Evolutionary conservation across 37 sponge, comb jelly and placozoan genomes (phyloP), one percentile per base, ranked within the genome.

Genomic region (Crambe crambe): DNA sequence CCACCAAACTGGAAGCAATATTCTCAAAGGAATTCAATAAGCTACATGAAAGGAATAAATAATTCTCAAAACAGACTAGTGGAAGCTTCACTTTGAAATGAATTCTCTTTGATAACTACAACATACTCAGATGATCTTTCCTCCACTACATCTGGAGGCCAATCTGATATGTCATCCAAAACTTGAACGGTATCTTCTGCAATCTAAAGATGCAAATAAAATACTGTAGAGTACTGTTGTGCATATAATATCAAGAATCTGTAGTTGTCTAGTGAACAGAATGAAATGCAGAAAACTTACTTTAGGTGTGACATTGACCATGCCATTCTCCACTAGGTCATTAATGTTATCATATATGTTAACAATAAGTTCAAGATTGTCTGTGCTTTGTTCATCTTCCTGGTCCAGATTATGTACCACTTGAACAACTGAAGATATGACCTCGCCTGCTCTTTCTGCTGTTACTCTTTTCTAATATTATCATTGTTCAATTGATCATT

Each of bases 11-110:
- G 30, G 42, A 37, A 44, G 65, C 67, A 26, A 79, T 86, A 6
- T 63, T 20, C 32, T 86, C 86, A 78, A 86, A 86, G 27, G 86
- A 71, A 29, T 70, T 20, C 5, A 72, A 9, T 39, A 72, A 22
- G 27, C 73, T 72, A 47, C 6, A 47, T 15, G 12, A 47, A 12
- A 47, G 51, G 51, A 47, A 15, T 47, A 47, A n/a, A n/a, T 47
- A 47, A 47, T 47, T 47, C 30, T 40, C 3, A 21, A 43, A 35
- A 68, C 6, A 21, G 6, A 62, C 6, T 62, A 30, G 26, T 47
- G 12, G 6, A n/a, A n/a, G n/a, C 12, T 15, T 47, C 51, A 47
- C 12, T 47, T 47, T 47, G 12, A 15, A 15, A 47, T 47, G n/a
- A n/a, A n/a, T n/a, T n/a, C n/a, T n/a, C n/a, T n/a, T n/a, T n/a